Evolutionary conservation across 2,113 vertebrate genomes (phyloP).

Genomic region (Chamaetylas fuelleborni): DNA sequence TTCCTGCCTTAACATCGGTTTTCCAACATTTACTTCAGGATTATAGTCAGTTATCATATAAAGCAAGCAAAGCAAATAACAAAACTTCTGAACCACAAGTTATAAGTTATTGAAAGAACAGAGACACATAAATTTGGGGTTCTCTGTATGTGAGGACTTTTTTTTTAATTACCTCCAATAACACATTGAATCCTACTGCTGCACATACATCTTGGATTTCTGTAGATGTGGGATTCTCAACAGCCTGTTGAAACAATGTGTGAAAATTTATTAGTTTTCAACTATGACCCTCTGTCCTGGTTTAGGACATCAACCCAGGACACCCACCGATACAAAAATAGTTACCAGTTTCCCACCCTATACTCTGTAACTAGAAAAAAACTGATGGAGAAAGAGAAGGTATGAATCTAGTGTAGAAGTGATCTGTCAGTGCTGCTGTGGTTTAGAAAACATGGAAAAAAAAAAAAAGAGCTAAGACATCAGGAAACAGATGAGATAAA

Average conservation of each 20-base stretch:
- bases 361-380: neutral
- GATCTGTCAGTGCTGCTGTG: fast-evolving
- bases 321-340: neutral
- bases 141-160: neutral
- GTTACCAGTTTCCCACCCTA: neutral
- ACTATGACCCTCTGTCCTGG: too few species aligned
- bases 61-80: neutral
- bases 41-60: neutral
- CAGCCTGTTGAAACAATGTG: constrained; percentile 75
- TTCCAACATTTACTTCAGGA: neutral
- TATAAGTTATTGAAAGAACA: neutral
- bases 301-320: too few species aligned
- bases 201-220: constrained; percentile 93
- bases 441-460: neutral
- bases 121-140: fast-evolving
- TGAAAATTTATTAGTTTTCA: neutral
- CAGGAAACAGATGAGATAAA: neutral
- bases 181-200: constrained; percentile 87
- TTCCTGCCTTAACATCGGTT: neutral
- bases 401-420: neutral
- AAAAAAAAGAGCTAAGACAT: neutral
- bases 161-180: constrained; percentile 80
- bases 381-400: neutral
- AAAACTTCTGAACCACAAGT: neutral
- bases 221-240: constrained; percentile 93